A percentile compares a stretch with the other conserved stretches of the same genome.
Conservation (phyloP, 2,888 invertebrate species). For the Drosophila limbata region DNA sequence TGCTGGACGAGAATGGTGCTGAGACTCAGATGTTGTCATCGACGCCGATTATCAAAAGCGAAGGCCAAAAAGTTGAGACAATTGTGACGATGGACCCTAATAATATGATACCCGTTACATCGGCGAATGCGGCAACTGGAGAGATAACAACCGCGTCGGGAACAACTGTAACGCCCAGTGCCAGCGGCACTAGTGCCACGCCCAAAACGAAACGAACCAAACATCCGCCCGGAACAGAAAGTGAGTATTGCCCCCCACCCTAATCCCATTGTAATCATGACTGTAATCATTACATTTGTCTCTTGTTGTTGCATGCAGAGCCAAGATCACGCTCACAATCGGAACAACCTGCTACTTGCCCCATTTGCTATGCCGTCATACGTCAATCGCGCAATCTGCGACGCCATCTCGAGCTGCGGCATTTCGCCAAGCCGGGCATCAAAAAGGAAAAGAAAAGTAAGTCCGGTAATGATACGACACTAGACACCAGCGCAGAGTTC, state of each 20-base stretch:
- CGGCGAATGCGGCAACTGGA: slow-evolving; percentile 71
- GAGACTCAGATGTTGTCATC: slow-evolving; percentile 77
- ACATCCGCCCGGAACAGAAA: slow-evolving; percentile 75
- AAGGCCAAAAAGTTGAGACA: slow-evolving; percentile 82
- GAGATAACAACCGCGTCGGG: slow-evolving; percentile 70
- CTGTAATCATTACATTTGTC: neutral
- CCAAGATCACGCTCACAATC: slow-evolving; percentile 87
- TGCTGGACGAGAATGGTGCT: slow-evolving; percentile 77
- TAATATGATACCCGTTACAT: slow-evolving; percentile 76
- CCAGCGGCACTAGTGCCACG: slow-evolving; percentile 64
- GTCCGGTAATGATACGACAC: slow-evolving; percentile 75
- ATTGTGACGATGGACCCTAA: slow-evolving; percentile 84
- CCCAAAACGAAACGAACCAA: slow-evolving; percentile 74
- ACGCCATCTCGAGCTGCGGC: slow-evolving; percentile 86
- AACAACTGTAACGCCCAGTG: slow-evolving; percentile 52
- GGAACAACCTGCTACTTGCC: slow-evolving; percentile 88
- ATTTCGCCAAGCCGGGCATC: slow-evolving; percentile 85
- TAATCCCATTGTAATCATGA: neutral
- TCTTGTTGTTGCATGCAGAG: slow-evolving; percentile 68
- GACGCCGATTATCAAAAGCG: slow-evolving; percentile 83
- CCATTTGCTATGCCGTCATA: slow-evolving; percentile 87
- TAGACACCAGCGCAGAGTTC: slow-evolving; percentile 63
- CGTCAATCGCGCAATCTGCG: slow-evolving; percentile 88
- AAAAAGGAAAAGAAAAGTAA: slow-evolving; percentile 85
- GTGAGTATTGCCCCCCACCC: slow-evolving; percentile 46